Conservation (phyloP, 2,888 invertebrate genomes). For the Sclerodermus sp. region DNA sequence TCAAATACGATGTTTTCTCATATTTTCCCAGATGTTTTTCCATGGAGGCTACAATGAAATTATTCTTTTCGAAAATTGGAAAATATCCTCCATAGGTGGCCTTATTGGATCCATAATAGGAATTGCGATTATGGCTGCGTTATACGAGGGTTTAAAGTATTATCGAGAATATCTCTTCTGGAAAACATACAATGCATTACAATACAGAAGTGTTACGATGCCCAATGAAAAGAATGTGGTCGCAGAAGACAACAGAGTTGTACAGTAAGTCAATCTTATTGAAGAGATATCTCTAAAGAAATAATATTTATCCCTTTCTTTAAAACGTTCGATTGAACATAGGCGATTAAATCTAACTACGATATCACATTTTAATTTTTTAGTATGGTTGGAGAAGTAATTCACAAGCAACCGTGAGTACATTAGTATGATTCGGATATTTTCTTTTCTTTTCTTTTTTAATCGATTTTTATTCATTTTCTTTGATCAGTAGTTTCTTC, state of each 20-base stretch:
- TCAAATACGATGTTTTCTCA: too few relatives aligned
- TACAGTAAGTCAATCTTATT: conserved; percentile 68
- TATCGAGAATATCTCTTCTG: conserved; percentile 74
- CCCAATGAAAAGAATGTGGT: conserved; percentile 70
- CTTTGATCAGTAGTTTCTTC: too few relatives aligned
- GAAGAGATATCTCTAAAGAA: neutral
- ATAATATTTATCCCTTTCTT: neutral
- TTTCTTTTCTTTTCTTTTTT: neutral
- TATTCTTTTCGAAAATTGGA: conserved; percentile 83
- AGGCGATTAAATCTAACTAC: neutral
- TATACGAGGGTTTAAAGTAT: conserved; percentile 96
- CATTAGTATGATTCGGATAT: conserved; percentile 4
- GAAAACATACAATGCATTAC: conserved; percentile 82
- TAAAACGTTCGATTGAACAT: too few relatives aligned
- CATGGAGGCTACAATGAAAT: conserved; percentile 78
- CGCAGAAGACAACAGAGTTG: conserved; percentile 71
- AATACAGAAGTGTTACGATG: conserved; percentile 82
- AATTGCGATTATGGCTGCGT: conserved; percentile 87
- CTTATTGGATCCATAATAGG: conserved; percentile 88
- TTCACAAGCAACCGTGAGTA: conserved; percentile 75
- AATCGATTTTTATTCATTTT: neutral
- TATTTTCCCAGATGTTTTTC: conserved; percentile 74
- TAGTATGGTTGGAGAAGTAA: conserved; percentile 72
- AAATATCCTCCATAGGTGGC: conserved; percentile 71
- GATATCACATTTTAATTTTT: conserved; percentile 42